Percentiles rank a stretch among this genome's conserved stretches.
Evolutionary conservation across 2,113 vertebrate genomes (phyloP).

Genomic region (Solea solea): DNA sequence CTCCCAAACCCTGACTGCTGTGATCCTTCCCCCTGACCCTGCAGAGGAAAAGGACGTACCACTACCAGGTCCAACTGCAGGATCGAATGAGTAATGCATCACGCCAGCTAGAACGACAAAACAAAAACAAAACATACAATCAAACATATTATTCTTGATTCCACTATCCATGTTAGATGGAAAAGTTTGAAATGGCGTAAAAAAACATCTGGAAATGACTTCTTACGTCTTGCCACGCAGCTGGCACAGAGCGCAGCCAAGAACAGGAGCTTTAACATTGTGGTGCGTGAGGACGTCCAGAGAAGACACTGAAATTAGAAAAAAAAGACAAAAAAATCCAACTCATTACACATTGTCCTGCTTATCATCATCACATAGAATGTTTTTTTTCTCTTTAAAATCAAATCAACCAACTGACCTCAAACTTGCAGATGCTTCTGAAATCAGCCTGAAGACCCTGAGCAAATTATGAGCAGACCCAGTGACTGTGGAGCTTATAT

Average conservation of each 20-base stretch:
- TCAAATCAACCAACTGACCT: not conserved
- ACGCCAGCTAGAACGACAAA: not conserved
- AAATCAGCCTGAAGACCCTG: not conserved
- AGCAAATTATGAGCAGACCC: not conserved
- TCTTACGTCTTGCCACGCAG: slow-evolving; percentile 27
- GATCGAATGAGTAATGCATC: slow-evolving; percentile 14
- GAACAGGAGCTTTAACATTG: slow-evolving; percentile 24
- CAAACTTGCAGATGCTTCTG: not conserved
- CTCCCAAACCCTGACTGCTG: slow-evolving; percentile 37
- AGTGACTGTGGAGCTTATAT: not conserved
- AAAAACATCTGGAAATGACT: not conserved
- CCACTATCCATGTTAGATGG: not conserved
- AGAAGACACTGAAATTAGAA: slow-evolving; percentile 15
- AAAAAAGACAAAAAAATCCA: not conserved
- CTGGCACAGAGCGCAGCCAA: slow-evolving; percentile 19
- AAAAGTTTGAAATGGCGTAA: not conserved
- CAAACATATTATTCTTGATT: not conserved
- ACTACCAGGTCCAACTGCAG: slow-evolving; percentile 15
- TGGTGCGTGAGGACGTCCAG: not conserved
- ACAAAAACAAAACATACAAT: not conserved
- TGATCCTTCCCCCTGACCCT: slow-evolving; percentile 6
- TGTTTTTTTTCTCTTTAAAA: too few species aligned
- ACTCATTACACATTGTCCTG: not conserved
- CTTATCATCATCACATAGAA: not conserved
- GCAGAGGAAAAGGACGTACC: slow-evolving; percentile 11